These are phyloP conservation scores for Cosmia pyralina DNA, from an alignment of 2,888 invertebrate genomes.

Conservation along the genomic window DNA sequence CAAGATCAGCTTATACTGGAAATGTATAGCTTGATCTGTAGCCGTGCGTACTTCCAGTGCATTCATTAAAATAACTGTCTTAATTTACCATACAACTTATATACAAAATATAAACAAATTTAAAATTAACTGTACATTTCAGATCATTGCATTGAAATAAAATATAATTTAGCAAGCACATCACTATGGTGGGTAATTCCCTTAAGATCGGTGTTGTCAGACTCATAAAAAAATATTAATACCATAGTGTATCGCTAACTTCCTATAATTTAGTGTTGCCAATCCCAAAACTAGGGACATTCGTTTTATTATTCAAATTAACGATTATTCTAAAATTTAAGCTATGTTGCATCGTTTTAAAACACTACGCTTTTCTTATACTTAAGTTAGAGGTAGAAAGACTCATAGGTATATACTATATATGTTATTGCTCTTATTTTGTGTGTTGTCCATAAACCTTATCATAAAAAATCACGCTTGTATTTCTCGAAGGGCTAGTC, in stretches of 20 bases:
- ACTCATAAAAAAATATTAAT: neutral
- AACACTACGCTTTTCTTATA: neutral
- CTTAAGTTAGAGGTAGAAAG: slow-evolving; percentile 20
- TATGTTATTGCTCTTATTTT: slow-evolving; percentile 16
- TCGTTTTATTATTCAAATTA: neutral
- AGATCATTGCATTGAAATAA: slow-evolving; percentile 1
- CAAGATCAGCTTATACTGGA: no score
- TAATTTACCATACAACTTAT: slow-evolving; percentile 1
- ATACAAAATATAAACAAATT: slow-evolving; percentile 13
- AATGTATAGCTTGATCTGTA: no score
- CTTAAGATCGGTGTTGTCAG: slow-evolving; percentile 3
- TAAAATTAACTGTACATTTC: slow-evolving; percentile 5
- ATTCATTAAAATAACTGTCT: neutral
- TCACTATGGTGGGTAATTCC: neutral
- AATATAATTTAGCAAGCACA: neutral
- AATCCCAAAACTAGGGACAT: neutral
- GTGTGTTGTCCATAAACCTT: neutral
- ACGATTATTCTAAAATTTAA: neutral
- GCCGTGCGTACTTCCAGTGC: neutral
- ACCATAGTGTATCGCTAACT: neutral
- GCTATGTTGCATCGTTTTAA: neutral
- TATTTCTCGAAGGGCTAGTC: no score
- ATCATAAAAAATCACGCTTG: no score
- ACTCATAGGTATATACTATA: slow-evolving; percentile 4
- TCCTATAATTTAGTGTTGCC: neutral